Conservation (phyloP, 2,113 vertebrate genomes). For the Scatophagus argus region DNA sequence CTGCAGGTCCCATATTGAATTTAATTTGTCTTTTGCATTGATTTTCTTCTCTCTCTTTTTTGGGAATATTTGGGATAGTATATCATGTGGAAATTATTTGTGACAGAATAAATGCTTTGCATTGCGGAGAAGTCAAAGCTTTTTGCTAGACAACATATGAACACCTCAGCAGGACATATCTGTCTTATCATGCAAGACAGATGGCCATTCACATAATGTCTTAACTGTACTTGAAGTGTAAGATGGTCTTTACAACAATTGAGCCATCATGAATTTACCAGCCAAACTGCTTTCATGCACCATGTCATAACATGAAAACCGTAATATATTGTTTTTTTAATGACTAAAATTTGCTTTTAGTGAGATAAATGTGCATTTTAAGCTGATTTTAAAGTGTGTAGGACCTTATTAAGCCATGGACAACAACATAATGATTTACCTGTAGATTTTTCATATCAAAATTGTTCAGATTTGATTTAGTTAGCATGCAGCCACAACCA, state of each 20-base stretch:
- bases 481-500: slow-evolving; percentile 65
- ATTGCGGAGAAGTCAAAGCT: slow-evolving; percentile 28
- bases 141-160: slow-evolving; percentile 25
- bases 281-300: background rate
- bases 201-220: background rate
- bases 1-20: background rate
- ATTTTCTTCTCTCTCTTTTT: background rate
- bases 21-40: background rate
- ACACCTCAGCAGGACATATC: slow-evolving; percentile 7
- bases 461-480: background rate
- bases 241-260: too few species aligned
- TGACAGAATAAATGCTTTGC: background rate
- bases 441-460: background rate
- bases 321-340: too few species aligned
- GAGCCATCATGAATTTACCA: background rate
- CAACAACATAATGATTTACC: background rate
- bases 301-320: background rate
- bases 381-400: background rate
- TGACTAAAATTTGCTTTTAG: slow-evolving; percentile 19
- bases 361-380: background rate
- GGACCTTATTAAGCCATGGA: background rate
- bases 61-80: background rate
- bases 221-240: too few species aligned
- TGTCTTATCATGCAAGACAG: background rate
- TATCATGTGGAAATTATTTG: background rate